Conservation (phyloP, 2,888 invertebrate genomes). For the Agonum fuliginosum region DNA sequence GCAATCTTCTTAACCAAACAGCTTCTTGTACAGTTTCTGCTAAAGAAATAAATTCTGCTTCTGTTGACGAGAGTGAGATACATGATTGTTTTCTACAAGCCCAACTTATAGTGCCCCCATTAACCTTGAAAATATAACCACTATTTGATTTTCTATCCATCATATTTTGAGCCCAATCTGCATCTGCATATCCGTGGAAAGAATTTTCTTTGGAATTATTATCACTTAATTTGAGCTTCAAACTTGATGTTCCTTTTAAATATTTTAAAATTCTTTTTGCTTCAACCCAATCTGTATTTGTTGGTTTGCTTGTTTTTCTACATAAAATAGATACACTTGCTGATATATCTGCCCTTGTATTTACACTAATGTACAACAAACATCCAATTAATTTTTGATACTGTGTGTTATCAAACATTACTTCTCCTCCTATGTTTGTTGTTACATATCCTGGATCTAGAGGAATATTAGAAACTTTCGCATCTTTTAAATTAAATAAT, state of each 20-base stretch:
- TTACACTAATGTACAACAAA: slow-evolving; percentile 63
- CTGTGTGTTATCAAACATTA: not conserved
- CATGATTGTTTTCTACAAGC: slow-evolving; percentile 63
- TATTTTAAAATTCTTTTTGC: slow-evolving; percentile 65
- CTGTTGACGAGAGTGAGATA: slow-evolving; percentile 63
- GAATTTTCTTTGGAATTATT: slow-evolving; percentile 3
- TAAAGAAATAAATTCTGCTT: slow-evolving; percentile 65
- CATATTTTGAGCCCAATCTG: slow-evolving; percentile 67
- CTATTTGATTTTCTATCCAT: slow-evolving; percentile 66
- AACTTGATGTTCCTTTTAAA: slow-evolving; percentile 62
- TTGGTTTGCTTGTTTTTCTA: slow-evolving; percentile 64
- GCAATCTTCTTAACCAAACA: slow-evolving; percentile 58
- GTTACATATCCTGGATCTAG: slow-evolving; percentile 47
- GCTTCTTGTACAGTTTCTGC: slow-evolving; percentile 62
- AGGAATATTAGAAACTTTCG: slow-evolving; percentile 54
- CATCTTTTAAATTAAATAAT: slow-evolving; percentile 46
- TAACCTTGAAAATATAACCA: slow-evolving; percentile 64
- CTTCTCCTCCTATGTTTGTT: not conserved
- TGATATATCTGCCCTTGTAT: slow-evolving; percentile 65
- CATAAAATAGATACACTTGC: slow-evolving; percentile 64
- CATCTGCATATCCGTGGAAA: slow-evolving; percentile 66
- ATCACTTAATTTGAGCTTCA: slow-evolving; percentile 58
- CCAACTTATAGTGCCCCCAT: slow-evolving; percentile 65
- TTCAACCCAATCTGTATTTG: slow-evolving; percentile 65
- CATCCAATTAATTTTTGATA: slow-evolving; percentile 60